phyloP scores from a whole-genome alignment of 2,797 vertebrate genomes.

The Toxotes lorentzi region DNA sequence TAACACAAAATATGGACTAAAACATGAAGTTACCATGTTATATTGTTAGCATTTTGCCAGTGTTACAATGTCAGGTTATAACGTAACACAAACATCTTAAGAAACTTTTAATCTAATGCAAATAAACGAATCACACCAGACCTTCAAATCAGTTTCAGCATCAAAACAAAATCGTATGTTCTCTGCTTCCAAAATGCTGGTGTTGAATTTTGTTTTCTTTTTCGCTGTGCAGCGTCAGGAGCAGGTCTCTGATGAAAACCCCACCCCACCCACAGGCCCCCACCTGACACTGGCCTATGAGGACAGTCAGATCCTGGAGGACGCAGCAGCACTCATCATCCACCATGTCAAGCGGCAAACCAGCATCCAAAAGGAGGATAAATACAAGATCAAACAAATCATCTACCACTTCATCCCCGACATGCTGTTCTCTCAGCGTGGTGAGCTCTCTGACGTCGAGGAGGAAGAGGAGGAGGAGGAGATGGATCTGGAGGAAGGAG shows the following conservation, averaged over 20 bases:
- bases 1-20: background rate
- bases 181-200: background rate
- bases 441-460: conserved; percentile 96
- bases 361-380: conserved; percentile 98
- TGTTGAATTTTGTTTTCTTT: background rate
- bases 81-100: background rate
- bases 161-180: background rate
- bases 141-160: background rate
- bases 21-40: background rate
- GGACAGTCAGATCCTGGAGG: conserved; percentile 97
- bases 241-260: conserved; percentile 94
- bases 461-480: conserved; percentile 93
- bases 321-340: conserved; percentile 96
- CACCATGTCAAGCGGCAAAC: conserved; percentile 98
- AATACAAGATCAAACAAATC: conserved; percentile 99
- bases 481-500: conserved; percentile 79
- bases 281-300: conserved; percentile 94
- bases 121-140: background rate
- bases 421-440: conserved; percentile 95
- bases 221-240: conserved; percentile 91
- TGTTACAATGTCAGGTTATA: background rate
- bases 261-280: conserved; percentile 87
- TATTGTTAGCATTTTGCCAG: background rate
- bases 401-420: conserved; percentile 99
- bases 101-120: background rate